Evolutionary conservation across 2,888 invertebrate genomes (phyloP), one percentile per base, ranked within the genome.

Genomic region (Drosophila yooni): DNA sequence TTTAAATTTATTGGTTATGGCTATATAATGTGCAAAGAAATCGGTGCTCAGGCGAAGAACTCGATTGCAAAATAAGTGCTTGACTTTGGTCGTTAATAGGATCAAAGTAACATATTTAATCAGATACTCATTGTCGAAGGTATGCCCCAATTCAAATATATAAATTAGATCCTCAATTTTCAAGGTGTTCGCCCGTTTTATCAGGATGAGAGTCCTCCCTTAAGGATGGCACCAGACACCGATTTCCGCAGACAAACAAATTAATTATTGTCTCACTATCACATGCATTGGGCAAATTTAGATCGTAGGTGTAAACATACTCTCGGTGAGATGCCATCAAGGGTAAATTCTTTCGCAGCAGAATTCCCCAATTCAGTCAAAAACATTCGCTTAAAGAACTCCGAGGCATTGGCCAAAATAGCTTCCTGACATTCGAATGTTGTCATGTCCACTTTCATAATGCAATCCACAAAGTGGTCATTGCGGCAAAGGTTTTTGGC

Each of bases 391-490:
- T 70, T 54, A 15, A 82, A 81, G n/a, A 70, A 79, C 15, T 67
- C 66, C 2, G 70, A 82, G 1, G 68, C 70, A 43, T 36, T 43
- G 8, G 63, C 51, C n/a, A 81, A 36, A 15, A 81, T 67, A 6
- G 71, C 1, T 31, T 74, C 76, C 40, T 79, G 81, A 46, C 80
- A 80, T 15, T 70, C 25, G 7, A 82, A 81, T 3, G 21, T n/a
- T 33, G 62, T 11, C 6, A 29, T 31, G 2, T 27, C 67, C 29
- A 82, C 76, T 8, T 56, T 38, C 4, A 81, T 66, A 29, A n/a
- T n/a, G 38, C 81, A 81, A 38, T 81, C 75, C 25, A 62, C 34
- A 29, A 72, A 70, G 7, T 50, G 36, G 18, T 33, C 31, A 58
- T 72, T 70, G 15, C 21, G 13, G 2, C 43, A 10, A 8, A 81